Evolutionary conservation across 2,888 invertebrate species (phyloP).

Genomic region (Caenorhabditis drosophilae): DNA sequence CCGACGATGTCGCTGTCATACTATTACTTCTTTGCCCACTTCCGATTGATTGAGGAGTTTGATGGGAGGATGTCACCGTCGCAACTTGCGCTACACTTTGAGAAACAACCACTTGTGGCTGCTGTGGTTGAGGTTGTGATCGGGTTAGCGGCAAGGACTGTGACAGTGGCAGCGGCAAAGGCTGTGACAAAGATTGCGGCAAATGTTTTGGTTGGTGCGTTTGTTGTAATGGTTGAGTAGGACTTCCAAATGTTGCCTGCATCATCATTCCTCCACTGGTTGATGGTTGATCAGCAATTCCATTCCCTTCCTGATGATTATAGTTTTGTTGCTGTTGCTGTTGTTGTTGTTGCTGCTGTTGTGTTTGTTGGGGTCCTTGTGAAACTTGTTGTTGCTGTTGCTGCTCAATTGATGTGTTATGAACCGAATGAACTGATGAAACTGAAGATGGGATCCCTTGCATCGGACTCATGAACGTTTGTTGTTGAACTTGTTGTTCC

Average conservation of each 20-base stretch:
- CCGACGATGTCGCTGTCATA: not conserved
- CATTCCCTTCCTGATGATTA: too few species aligned
- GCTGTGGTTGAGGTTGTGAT: not conserved
- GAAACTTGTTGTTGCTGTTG: constrained; percentile 1
- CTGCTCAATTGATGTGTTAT: constrained; percentile 40
- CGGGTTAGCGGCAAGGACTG: not conserved
- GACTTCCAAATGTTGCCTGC: too few species aligned
- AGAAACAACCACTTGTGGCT: not conserved
- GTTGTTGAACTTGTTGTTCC: constrained; percentile 34
- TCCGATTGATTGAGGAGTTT: too few species aligned
- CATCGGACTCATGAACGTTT: constrained; percentile 44
- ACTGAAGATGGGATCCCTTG: constrained; percentile 42
- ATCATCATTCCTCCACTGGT: too few species aligned
- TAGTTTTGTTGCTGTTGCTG: not conserved
- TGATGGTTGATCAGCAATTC: too few species aligned
- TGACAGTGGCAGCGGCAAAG: too few species aligned
- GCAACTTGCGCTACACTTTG: not conserved
- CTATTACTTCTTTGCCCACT: too few species aligned
- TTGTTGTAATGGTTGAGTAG: too few species aligned
- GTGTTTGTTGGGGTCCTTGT: not conserved
- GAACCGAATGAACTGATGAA: constrained; percentile 43
- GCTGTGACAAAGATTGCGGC: too few species aligned
- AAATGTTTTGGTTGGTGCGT: too few species aligned
- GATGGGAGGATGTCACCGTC: too few species aligned
- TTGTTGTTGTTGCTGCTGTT: not conserved